Base-by-base conservation (phyloP, 2,113 vertebrate genomes). In the Macrotis lagotis region DNA sequence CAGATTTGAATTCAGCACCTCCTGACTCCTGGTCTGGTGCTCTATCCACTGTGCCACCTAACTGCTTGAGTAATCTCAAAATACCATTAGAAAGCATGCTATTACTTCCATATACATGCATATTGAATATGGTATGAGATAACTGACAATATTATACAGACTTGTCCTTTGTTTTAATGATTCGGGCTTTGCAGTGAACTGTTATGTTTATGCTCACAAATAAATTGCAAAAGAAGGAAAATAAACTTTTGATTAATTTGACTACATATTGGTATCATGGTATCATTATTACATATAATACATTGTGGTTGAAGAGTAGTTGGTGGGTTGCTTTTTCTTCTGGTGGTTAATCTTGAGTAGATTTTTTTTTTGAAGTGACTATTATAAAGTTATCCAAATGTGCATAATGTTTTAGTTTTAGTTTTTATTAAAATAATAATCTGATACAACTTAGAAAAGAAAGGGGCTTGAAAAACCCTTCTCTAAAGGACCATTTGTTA, bases 171-270 rank as follows among this genome's bases (percentile, higher is more conserved):
- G 49, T 90, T 95, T 95, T 52, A 49, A n/a, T 51, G 53, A 91
- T 28, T 44, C 4, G 74, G n/a, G 25, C 93, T 83, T 90, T 93
- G 95, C 93, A 11, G 31, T 24, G 91, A n/a, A 66, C 28, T 95
- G 48, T 8, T 92, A 51, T 74, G 50, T 88, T 93, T 74, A n/a
- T 22, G 66, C 22, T 83, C 24, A 83, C 22, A 19, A 83, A 5
- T 83, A 44, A 83, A 83, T 83, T 5, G 0, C 66, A 22, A 74
- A 74, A 83, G 66, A 44, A n/a, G 31, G 93, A 91, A 55, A 93
- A 48, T 0, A 5, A 51, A 24, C 93, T 92, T 59, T 95, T 94
- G 52, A 8, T 94, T 96, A 66, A 83, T 1, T 97, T 95, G 91
- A 90, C 52, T 92, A 31, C 92, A 94, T 94, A 25, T 95, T 91